These are phyloP conservation scores for Odontocolon sp. DNA, from an alignment of 2,888 invertebrate species.

Conservation along the genomic window DNA sequence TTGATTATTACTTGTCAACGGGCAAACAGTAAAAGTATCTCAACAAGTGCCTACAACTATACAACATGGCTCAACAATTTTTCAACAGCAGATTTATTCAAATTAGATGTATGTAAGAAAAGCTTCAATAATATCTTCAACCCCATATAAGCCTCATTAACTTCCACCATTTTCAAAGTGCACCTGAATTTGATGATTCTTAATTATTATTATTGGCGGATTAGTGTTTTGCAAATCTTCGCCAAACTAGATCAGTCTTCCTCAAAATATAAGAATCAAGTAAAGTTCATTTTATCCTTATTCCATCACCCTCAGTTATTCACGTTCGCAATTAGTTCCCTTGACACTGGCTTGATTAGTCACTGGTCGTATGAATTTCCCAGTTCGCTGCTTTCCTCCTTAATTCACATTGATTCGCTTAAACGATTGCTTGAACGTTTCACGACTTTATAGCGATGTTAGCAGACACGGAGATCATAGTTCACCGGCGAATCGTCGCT, in stretches of 20 bases:
- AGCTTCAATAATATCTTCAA: not conserved
- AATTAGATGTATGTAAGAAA: constrained; percentile 5
- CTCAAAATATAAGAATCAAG: too few species aligned
- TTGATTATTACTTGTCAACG: constrained; percentile 32
- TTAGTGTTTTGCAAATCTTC: not conserved
- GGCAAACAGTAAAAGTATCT: constrained; percentile 29
- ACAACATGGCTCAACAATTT: constrained; percentile 34
- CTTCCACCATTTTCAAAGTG: not conserved
- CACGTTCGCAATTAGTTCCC: not conserved
- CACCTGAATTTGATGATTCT: not conserved
- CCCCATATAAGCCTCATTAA: constrained; percentile 7
- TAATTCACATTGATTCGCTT: not conserved
- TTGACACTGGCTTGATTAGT: constrained; percentile 22
- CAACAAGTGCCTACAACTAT: constrained; percentile 22
- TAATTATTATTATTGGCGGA: not conserved
- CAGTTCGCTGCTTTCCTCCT: constrained; percentile 4
- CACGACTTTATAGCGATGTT: not conserved
- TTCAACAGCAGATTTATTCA: constrained; percentile 24
- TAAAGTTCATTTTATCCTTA: too few species aligned
- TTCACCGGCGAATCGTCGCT: not conserved
- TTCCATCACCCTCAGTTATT: not conserved
- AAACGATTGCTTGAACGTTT: not conserved
- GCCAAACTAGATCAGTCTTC: not conserved
- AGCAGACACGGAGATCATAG: not conserved
- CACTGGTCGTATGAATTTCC: not conserved